Conservation (phyloP, 2,888 invertebrate genomes). For the Diaphora mendica region DNA sequence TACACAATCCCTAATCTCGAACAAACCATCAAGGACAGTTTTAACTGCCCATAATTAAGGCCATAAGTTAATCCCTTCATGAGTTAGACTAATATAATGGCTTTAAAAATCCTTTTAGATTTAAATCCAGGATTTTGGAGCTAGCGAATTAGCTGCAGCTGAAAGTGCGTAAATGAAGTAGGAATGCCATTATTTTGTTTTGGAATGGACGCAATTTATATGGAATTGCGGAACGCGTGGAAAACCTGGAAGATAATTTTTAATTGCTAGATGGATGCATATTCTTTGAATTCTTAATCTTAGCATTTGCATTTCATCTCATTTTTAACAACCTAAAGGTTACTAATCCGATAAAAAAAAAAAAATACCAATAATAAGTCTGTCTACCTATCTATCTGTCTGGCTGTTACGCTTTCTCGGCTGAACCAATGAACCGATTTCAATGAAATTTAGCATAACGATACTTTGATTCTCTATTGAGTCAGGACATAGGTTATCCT, state of each 20-base stretch:
- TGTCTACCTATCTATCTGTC: background rate
- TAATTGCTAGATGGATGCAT: background rate
- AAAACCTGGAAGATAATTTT: background rate
- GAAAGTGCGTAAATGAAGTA: slow-evolving; percentile 77
- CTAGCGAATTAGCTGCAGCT: slow-evolving; percentile 76
- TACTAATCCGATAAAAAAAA: too few species aligned
- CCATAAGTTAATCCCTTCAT: slow-evolving; percentile 24
- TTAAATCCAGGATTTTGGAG: slow-evolving; percentile 66
- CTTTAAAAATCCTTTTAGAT: slow-evolving; percentile 36
- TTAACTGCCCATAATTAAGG: slow-evolving; percentile 18
- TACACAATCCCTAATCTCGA: slow-evolving; percentile 3
- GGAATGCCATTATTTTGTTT: slow-evolving; percentile 78
- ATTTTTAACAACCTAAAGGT: too few species aligned
- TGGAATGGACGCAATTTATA: slow-evolving; percentile 73
- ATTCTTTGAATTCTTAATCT: too few species aligned
- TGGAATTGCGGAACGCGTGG: slow-evolving; percentile 41
- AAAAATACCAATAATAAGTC: too few species aligned
- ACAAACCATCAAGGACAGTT: slow-evolving; percentile 11
- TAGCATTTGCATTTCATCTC: too few species aligned
- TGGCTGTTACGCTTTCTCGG: too few species aligned
- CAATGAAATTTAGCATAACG: too few species aligned
- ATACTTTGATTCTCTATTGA: too few species aligned
- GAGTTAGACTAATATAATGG: slow-evolving; percentile 31
- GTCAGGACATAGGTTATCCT: too few species aligned
- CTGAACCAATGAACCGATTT: too few species aligned